Percentiles rank a stretch among this genome's conserved stretches.
phyloP scores from a whole-genome alignment of 2,888 invertebrate species.

The Mystacides longicornis region DNA sequence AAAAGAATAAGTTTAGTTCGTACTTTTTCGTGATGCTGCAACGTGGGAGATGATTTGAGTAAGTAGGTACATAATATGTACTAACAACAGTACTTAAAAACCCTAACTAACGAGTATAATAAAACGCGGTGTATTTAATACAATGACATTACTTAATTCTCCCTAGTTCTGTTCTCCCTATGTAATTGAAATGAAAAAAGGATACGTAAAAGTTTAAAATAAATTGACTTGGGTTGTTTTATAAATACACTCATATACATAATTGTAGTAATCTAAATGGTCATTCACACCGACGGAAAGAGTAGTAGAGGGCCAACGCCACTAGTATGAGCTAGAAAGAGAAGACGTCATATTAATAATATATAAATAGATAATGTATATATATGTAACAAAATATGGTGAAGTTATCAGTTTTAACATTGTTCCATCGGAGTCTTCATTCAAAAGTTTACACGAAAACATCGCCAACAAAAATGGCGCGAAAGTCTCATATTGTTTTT shows the following conservation, averaged over 20 bases:
- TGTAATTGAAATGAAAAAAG: too few relatives aligned
- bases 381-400: neutral
- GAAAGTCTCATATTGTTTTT: neutral
- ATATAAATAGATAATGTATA: too few relatives aligned
- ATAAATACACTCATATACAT: neutral
- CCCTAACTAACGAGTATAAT: too few relatives aligned
- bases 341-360: neutral
- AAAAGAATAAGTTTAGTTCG: too few relatives aligned
- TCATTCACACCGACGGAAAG: slow-evolving; percentile 1
- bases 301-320: neutral
- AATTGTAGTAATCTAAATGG: neutral
- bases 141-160: too few relatives aligned
- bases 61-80: too few relatives aligned
- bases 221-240: neutral
- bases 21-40: too few relatives aligned
- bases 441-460: neutral
- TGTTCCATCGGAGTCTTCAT: neutral
- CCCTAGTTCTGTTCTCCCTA: too few relatives aligned
- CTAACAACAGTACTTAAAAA: too few relatives aligned
- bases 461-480: neutral
- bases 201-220: too few relatives aligned
- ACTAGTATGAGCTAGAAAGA: neutral
- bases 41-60: too few relatives aligned
- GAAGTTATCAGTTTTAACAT: neutral
- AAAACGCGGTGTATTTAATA: too few relatives aligned